These are phyloP conservation scores for Callorhinus ursinus DNA, from an alignment of 2,113 vertebrate species.

Conservation along the genomic window DNA sequence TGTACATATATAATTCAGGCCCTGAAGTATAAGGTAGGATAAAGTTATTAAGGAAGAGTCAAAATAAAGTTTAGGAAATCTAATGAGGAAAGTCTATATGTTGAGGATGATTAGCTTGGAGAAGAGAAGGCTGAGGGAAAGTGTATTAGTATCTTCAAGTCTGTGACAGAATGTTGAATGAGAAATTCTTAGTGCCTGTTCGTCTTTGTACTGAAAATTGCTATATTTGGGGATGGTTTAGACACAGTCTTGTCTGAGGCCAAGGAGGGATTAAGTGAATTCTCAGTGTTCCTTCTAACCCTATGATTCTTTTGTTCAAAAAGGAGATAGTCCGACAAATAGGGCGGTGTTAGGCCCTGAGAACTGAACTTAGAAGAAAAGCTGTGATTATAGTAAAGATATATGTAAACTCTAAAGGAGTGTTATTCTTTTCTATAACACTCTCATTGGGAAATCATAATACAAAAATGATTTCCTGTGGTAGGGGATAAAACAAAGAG, in stretches of 20 bases:
- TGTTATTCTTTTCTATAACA: conserved; percentile 45
- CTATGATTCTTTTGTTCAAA: conserved; percentile 69
- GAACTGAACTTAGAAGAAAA: conserved; percentile 53
- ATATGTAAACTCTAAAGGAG: conserved; percentile 45
- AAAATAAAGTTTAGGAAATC: conserved; percentile 60
- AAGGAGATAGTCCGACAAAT: conserved; percentile 52
- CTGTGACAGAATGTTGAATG: conserved; percentile 66
- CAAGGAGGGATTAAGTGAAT: conserved; percentile 76
- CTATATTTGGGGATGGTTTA: conserved; percentile 77
- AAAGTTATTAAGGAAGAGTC: conserved; percentile 46
- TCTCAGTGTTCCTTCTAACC: conserved; percentile 71
- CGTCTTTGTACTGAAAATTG: conserved; percentile 71
- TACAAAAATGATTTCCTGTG: conserved; percentile 45
- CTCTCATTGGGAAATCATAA: conserved; percentile 38
- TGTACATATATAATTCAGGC: conserved; percentile 7
- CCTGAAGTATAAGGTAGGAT: conserved; percentile 14
- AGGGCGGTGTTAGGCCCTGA: not conserved
- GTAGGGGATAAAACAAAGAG: not conserved
- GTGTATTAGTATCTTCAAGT: conserved; percentile 62
- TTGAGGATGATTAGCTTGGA: conserved; percentile 38
- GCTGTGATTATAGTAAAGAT: conserved; percentile 51
- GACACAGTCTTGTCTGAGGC: conserved; percentile 67
- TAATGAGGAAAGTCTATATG: conserved; percentile 52
- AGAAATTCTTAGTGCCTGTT: conserved; percentile 64
- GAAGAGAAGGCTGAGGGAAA: conserved; percentile 48